Evolutionary conservation across 2,888 invertebrate species (phyloP).

Genomic region (Drepana falcataria): DNA sequence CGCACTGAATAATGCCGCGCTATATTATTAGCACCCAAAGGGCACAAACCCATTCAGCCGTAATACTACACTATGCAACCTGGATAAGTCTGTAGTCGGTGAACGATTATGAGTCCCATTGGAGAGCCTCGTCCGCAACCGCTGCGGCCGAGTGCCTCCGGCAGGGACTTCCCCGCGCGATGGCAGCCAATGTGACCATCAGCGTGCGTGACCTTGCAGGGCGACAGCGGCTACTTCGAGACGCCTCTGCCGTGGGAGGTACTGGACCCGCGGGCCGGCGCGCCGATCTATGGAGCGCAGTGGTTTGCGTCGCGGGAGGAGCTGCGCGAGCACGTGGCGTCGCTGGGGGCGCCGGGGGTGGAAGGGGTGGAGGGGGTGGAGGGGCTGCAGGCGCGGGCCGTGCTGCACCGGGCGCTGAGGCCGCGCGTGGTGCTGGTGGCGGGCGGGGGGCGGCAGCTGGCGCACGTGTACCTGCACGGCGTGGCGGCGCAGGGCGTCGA

Average conservation of each 20-base stretch:
- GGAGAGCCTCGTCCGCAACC: too few species aligned
- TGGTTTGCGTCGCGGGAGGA: slow-evolving; percentile 42
- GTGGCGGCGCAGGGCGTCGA: slow-evolving; percentile 39
- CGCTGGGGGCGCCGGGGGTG: slow-evolving; percentile 27
- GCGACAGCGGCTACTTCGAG: slow-evolving; percentile 68
- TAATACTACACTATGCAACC: too few species aligned
- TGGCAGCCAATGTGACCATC: too few species aligned
- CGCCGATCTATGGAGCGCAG: slow-evolving; percentile 45
- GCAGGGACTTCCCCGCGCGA: too few species aligned
- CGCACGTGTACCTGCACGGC: slow-evolving; percentile 46
- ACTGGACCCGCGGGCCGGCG: slow-evolving; percentile 26
- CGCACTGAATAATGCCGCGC: too few species aligned
- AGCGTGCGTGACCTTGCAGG: slow-evolving; percentile 29
- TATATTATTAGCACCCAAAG: too few species aligned
- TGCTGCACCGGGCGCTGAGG: slow-evolving; percentile 27
- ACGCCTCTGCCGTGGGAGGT: slow-evolving; percentile 46
- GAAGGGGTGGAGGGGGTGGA: slow-evolving; percentile 23
- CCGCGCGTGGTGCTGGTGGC: slow-evolving; percentile 44
- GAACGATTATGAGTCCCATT: too few species aligned
- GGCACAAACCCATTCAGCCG: too few species aligned
- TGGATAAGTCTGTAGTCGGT: too few species aligned
- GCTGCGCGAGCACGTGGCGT: slow-evolving; percentile 30
- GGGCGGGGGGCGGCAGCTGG: slow-evolving; percentile 42
- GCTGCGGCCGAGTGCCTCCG: too few species aligned
- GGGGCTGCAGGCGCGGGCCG: slow-evolving; percentile 20